Evolutionary conservation across 2,888 invertebrate genomes (phyloP), one percentile per base, ranked within the genome.

Genomic region (Hesperia comma): DNA sequence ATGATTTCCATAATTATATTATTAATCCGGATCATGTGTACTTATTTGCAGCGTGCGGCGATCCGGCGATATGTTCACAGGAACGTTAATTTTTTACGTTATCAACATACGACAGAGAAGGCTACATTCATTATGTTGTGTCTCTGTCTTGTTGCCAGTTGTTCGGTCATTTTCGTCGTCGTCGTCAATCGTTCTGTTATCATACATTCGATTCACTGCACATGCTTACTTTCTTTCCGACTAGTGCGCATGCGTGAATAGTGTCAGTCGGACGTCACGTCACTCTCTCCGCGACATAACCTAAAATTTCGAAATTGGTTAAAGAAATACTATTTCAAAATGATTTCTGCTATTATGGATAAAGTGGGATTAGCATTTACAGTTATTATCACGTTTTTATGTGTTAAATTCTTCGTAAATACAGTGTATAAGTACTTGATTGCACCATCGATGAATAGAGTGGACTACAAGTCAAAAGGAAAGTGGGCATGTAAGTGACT

Each of bases 401-500:
- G 84, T n/a, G 73, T 81, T 63, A 87, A 83, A 74, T 72, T 72
- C 60, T 21, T 87, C 6, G 71, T 81, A 17, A 75, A 77, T 74
- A 73, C 82, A 10, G 62, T 91, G 63, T 91, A 88, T 71, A 80
- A 76, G 21, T 91, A 84, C 69, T 81, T 94, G 46, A 75, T 95
- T 63, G 94, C 94, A 21, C 94, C 94, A 43, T 82, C 92, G 40
- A 77, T 95, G 8, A 83, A 95, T 63, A 90, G 91, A 75, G 91
- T 96, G 67, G 93, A 97, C 86, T 94, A 96, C 70, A 94, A 94
- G 78, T 93, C 94, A 55, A 93, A 94, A 81, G 97, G 97, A 77
- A 94, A 95, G 88, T 97, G 97, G 97, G 97, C 97, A 86, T 94
- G 97, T 97, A 88, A 95, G 95, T 94, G 73, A 61, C 60, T 49